Conservation (phyloP, 2,797 vertebrate species). For the Avahi laniger region DNA sequence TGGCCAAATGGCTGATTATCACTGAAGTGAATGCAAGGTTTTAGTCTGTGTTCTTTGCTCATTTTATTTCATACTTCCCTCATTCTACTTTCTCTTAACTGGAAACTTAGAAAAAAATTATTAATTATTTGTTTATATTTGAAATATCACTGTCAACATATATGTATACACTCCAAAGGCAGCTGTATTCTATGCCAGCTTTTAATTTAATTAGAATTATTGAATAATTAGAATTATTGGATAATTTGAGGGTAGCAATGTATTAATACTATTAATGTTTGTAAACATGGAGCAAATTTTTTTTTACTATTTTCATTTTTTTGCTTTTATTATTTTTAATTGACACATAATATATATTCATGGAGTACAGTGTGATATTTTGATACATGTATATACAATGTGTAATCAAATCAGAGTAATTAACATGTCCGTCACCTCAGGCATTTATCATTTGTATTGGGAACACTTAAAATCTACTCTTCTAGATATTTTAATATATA, state of each 20-base stretch:
- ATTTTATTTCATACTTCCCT: background rate
- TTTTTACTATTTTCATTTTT: background rate
- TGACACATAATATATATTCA: background rate
- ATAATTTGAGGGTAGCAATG: background rate
- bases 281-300: conserved; percentile 23
- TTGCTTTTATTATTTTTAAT: background rate
- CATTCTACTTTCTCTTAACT: conserved; percentile 48
- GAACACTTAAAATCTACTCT: background rate
- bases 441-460: background rate
- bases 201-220: conserved; percentile 48
- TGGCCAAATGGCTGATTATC: background rate
- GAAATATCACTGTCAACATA: background rate
- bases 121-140: conserved; percentile 44
- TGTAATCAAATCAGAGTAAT: background rate
- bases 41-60: background rate
- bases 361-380: background rate
- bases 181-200: background rate
- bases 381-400: background rate
- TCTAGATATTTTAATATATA: background rate
- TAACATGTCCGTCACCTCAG: background rate
- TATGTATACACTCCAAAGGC: background rate
- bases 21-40: background rate
- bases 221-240: conserved; percentile 48
- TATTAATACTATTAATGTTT: conserved; percentile 56
- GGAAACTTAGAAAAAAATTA: conserved; percentile 49